Conservation (phyloP, 2,888 invertebrate species). For the Gandaritis pyraliata region DNA sequence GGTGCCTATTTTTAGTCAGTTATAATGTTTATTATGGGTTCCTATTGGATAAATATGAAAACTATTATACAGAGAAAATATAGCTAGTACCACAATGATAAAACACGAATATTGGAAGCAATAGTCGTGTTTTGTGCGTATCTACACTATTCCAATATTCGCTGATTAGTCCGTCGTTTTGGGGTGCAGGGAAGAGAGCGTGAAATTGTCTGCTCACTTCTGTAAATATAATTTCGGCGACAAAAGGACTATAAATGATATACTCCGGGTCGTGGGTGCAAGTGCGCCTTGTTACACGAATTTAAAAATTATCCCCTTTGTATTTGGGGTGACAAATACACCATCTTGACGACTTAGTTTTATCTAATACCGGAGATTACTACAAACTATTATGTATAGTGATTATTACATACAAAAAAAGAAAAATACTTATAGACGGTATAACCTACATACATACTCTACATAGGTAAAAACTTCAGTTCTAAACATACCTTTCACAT, state of each 20-base stretch:
- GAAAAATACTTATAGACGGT: too few species aligned
- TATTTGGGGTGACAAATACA: constrained; percentile 43
- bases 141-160: constrained; percentile 60
- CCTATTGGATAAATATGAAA: too few species aligned
- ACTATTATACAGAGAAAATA: too few species aligned
- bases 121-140: constrained; percentile 27
- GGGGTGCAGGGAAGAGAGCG: constrained; percentile 82
- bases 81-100: too few species aligned
- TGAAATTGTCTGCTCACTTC: constrained; percentile 85
- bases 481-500: too few species aligned
- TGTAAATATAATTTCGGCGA: constrained; percentile 84
- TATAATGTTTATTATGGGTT: too few species aligned
- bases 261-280: constrained; percentile 73
- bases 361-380: constrained; percentile 8
- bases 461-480: too few species aligned
- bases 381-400: too few species aligned
- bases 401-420: too few species aligned
- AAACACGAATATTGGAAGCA: too few species aligned
- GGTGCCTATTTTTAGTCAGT: too few species aligned
- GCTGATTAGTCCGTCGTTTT: constrained; percentile 78
- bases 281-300: constrained; percentile 73
- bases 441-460: too few species aligned
- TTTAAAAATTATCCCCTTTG: constrained; percentile 63
- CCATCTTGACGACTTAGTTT: constrained; percentile 34
- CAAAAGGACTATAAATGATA: constrained; percentile 84